Evolutionary conservation across 2,113 vertebrate genomes (phyloP).

Genomic region (Gobio gobio): DNA sequence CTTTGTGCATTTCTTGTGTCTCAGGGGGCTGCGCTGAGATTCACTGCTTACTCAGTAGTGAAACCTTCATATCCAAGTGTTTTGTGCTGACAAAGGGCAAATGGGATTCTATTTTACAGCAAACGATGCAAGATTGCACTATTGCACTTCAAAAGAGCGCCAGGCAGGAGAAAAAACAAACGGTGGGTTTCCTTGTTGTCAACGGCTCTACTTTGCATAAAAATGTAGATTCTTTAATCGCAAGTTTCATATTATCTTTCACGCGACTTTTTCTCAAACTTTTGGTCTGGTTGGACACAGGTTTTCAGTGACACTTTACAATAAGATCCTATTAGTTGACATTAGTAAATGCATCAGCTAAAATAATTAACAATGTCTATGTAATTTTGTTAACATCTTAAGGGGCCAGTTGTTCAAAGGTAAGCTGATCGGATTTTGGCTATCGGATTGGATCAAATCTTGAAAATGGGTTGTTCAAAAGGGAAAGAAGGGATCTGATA

Average conservation of each 20-base stretch:
- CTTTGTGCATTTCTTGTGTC: conserved; percentile 76
- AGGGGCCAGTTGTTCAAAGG: no score
- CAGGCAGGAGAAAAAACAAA: conserved; percentile 58
- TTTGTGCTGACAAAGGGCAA: conserved; percentile 98
- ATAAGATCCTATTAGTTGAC: background rate
- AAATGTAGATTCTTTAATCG: conserved; percentile 68
- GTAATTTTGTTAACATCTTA: background rate
- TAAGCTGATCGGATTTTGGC: no score
- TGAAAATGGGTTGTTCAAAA: no score
- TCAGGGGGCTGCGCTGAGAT: conserved; percentile 80
- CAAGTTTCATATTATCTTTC: background rate
- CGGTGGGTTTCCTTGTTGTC: conserved; percentile 77
- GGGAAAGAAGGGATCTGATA: no score
- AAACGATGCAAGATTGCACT: conserved; percentile 90
- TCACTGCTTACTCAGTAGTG: conserved; percentile 94
- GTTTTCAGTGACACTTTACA: no score
- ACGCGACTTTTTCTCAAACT: background rate
- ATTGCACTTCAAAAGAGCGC: conserved; percentile 84
- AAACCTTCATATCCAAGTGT: conserved; percentile 93
- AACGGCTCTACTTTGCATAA: conserved; percentile 83
- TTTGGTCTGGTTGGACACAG: background rate
- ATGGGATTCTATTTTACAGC: conserved; percentile 86
- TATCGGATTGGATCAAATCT: no score
- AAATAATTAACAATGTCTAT: background rate
- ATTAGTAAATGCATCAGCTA: no score